Evolutionary conservation across 2,113 vertebrate species (phyloP).

Genomic region (Origma solitaria): DNA sequence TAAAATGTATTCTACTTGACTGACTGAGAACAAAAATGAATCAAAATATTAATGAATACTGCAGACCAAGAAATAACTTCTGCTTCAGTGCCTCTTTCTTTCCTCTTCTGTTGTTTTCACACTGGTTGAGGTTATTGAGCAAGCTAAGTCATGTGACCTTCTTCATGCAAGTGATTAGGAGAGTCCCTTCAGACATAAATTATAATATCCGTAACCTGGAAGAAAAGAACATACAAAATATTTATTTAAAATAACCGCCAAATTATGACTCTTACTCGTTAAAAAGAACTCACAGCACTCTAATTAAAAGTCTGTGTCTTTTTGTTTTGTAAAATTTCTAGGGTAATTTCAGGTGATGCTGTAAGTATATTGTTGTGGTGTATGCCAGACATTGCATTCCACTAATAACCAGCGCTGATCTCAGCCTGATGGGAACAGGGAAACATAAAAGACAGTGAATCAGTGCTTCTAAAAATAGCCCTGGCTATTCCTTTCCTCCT

Average conservation of each 20-base stretch:
- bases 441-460: constrained; percentile 7
- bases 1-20: not conserved
- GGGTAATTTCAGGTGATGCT: not conserved
- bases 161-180: not conserved
- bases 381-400: not conserved
- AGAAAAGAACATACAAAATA: not conserved
- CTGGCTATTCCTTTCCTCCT: not conserved
- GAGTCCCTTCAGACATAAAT: not conserved
- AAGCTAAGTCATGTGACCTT: not conserved
- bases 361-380: not conserved
- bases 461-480: constrained; percentile 9
- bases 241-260: not conserved
- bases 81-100: constrained; percentile 2
- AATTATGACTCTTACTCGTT: not conserved
- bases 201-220: not conserved
- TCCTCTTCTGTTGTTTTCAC: not conserved
- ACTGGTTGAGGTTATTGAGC: not conserved
- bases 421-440: not conserved
- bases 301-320: not conserved
- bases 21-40: constrained; percentile 29
- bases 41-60: constrained; percentile 23
- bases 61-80: constrained; percentile 30
- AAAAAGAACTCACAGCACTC: not conserved
- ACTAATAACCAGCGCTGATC: not conserved
- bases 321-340: not conserved